Conservation (phyloP, 2,888 invertebrate species). For the Epirrhoe alternata region DNA sequence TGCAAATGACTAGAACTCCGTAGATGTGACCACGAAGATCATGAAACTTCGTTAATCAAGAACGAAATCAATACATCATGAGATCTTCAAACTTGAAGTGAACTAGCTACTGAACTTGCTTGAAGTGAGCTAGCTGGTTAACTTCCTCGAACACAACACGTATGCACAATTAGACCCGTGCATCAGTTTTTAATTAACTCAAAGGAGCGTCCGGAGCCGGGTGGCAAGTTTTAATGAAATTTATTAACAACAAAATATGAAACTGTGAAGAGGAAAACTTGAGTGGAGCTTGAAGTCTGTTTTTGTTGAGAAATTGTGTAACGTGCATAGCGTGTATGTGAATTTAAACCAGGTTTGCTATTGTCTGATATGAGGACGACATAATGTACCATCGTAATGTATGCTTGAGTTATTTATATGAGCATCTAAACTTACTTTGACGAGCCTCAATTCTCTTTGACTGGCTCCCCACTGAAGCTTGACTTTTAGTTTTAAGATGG, state of each 20-base stretch:
- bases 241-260: slow-evolving; percentile 58
- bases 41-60: too few relatives aligned
- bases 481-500: too few relatives aligned
- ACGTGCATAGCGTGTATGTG: background rate
- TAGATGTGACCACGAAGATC: too few relatives aligned
- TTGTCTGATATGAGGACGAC: background rate
- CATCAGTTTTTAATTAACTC: slow-evolving; percentile 62
- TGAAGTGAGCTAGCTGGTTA: slow-evolving; percentile 22
- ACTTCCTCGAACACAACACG: slow-evolving; percentile 36
- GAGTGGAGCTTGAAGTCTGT: slow-evolving; percentile 8
- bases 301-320: slow-evolving; percentile 4
- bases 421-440: too few relatives aligned
- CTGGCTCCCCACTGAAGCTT: too few relatives aligned
- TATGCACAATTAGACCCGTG: slow-evolving; percentile 50
- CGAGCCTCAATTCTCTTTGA: too few relatives aligned
- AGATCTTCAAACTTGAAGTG: too few relatives aligned
- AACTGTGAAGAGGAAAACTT: slow-evolving; percentile 42
- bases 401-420: too few relatives aligned
- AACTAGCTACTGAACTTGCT: background rate
- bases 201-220: slow-evolving; percentile 50
- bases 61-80: too few relatives aligned
- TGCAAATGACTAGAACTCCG: too few relatives aligned
- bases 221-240: slow-evolving; percentile 59
- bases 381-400: too few relatives aligned
- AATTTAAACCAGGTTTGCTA: background rate